Conservation (phyloP, 1,140 invertebrate species). For the Drosophila auraria region DNA sequence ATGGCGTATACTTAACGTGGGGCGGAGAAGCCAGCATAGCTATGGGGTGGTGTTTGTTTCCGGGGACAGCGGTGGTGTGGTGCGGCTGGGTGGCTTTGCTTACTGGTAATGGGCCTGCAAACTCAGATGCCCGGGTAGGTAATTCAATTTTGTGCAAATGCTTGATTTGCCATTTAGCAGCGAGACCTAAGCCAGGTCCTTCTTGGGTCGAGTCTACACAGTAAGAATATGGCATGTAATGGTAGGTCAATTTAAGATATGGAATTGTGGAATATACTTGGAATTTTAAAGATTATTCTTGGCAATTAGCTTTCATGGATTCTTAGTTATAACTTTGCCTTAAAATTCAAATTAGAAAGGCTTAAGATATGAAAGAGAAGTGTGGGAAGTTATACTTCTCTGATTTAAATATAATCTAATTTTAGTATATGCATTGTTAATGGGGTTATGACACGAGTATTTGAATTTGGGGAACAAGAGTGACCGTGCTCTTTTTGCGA, state of each 20-base stretch:
- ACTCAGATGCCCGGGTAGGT: conserved; percentile 58
- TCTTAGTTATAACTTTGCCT: too few species aligned
- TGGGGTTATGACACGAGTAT: too few species aligned
- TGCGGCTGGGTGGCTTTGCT: conserved; percentile 4
- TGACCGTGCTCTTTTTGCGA: too few species aligned
- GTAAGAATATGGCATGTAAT: background rate
- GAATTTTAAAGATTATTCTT: too few species aligned
- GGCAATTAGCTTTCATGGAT: too few species aligned
- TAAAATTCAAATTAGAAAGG: too few species aligned
- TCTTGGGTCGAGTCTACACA: conserved; percentile 20
- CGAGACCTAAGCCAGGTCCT: conserved; percentile 20
- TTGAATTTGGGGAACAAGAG: too few species aligned
- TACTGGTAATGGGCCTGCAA: conserved; percentile 25
- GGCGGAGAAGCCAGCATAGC: conserved; percentile 9
- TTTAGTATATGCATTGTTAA: too few species aligned
- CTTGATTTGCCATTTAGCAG: conserved; percentile 67
- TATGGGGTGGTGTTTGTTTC: conserved; percentile 3
- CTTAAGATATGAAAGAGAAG: too few species aligned
- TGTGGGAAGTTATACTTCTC: too few species aligned
- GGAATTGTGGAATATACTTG: too few species aligned
- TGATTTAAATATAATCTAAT: too few species aligned
- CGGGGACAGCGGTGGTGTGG: background rate
- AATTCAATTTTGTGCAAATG: conserved; percentile 74
- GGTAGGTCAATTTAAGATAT: background rate
- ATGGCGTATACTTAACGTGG: conserved; percentile 70